Percentiles rank a stretch among this genome's conserved stretches.
These are phyloP conservation scores for Agrypnia vestita DNA, from an alignment of 1,140 invertebrate genomes.

Conservation along the genomic window DNA sequence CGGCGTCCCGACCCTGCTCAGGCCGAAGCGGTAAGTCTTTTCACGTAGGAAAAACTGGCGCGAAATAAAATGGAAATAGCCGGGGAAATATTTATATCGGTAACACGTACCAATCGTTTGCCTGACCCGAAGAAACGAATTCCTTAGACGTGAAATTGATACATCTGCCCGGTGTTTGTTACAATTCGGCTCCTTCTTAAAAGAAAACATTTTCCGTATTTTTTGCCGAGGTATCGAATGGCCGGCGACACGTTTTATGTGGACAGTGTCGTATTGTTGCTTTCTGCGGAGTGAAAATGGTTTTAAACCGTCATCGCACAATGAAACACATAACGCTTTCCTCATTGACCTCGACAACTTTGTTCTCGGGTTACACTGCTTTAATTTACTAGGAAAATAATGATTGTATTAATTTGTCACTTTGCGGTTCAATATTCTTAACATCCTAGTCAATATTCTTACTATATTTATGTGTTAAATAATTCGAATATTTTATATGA, in stretches of 20 bases:
- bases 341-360: too few relatives aligned
- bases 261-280: constrained; percentile 20
- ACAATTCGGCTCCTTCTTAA: constrained; percentile 49
- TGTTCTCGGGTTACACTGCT: too few relatives aligned
- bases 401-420: too few relatives aligned
- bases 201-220: constrained; percentile 29
- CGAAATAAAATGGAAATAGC: constrained; percentile 56
- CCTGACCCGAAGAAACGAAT: constrained; percentile 59
- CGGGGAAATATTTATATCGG: constrained; percentile 56
- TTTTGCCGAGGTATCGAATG: constrained; percentile 44
- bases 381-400: too few relatives aligned
- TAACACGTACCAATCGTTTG: constrained; percentile 57
- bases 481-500: too few relatives aligned
- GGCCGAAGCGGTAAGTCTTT: constrained; percentile 39
- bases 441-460: too few relatives aligned
- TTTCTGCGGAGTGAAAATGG: neutral
- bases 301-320: neutral
- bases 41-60: constrained; percentile 50
- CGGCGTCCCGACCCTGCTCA: constrained; percentile 22
- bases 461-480: too few relatives aligned
- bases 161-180: constrained; percentile 50
- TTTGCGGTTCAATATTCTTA: too few relatives aligned
- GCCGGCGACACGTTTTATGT: constrained; percentile 43
- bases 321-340: too few relatives aligned
- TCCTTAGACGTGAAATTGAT: constrained; percentile 60